Percentiles rank a stretch among this genome's conserved stretches.
These are phyloP conservation scores for Eudyptes chrysolophus DNA, from an alignment of 2,113 vertebrate genomes.

Conservation along the genomic window DNA sequence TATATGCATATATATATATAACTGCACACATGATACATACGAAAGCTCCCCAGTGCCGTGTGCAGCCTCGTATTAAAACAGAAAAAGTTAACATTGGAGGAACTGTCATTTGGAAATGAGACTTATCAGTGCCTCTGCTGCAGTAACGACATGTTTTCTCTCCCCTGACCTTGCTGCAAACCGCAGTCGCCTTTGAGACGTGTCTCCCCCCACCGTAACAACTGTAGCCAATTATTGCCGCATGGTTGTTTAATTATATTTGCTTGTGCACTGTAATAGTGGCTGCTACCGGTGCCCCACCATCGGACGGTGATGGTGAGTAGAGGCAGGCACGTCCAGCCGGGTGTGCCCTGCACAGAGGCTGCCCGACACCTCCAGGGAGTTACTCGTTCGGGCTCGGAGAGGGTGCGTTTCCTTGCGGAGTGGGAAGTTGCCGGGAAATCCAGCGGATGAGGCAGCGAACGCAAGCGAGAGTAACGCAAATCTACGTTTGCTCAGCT, in stretches of 20 bases:
- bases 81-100: not conserved
- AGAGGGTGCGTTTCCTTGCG: not conserved
- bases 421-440: not conserved
- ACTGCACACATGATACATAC: not conserved
- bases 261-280: not conserved
- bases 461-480: conserved; percentile 65
- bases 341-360: fast-evolving
- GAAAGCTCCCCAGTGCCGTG: not conserved
- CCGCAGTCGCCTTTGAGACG: not conserved
- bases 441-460: conserved; percentile 26
- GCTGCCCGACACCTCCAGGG: fast-evolving
- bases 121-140: not conserved
- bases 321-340: not conserved
- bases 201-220: not conserved
- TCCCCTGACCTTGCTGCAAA: conserved; percentile 9
- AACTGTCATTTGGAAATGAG: not conserved
- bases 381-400: not conserved
- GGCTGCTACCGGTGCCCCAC: not conserved
- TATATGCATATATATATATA: fast-evolving
- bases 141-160: fast-evolving
- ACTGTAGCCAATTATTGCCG: not conserved
- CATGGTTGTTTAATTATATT: not conserved
- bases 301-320: fast-evolving
- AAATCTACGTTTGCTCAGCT: conserved; percentile 76
- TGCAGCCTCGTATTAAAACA: not conserved